Evolutionary conservation across 2,888 invertebrate genomes (phyloP), one percentile per base, ranked within the genome.

Genomic region (Vesta saturnalis): DNA sequence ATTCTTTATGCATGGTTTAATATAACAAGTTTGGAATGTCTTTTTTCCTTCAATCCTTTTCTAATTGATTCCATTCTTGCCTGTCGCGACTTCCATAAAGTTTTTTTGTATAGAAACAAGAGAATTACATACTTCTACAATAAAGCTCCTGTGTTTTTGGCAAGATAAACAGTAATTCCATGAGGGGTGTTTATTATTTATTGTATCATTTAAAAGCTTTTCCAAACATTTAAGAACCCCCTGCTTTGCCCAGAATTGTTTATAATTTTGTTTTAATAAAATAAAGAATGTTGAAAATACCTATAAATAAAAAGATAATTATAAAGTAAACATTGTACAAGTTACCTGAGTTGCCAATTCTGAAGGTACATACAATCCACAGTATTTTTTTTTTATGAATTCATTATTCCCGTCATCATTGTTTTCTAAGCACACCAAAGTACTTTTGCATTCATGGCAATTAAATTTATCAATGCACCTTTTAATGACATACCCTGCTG

Each of bases 41-140:
- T n/a, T n/a, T n/a, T n/a, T n/a, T n/a, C n/a, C n/a, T n/a, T n/a
- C n/a, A n/a, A n/a, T n/a, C n/a, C n/a, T n/a, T n/a, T 23, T 23
- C 23, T 23, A 23, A 23, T 54, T 19, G 54, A 15, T 54, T 54
- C 19, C 21, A 54, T 19, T 21, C 54, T 54, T 19, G 54, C 21
- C n/a, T 21, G 19, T 21, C 54, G 54, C 21, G 54, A 54, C 16
- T 19, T 21, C 54, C 54, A 54, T 54, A 54, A 54, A 8, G 54
- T 54, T 54, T 54, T 54, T 21, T 54, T 54, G 21, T 19, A 54
- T 16, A 54, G 21, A 54, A 54, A 54, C 16, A 54, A 54, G 12
- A 54, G 21, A 54, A 54, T 54, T 54, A 21, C 16, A 21, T 19
- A 54, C n/a, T 19, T 12, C n/a, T 16, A 47, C 18, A 6, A 47